Evolutionary conservation across 2,888 invertebrate genomes (phyloP).

Genomic region (Caenorhabditis macrosperma): DNA sequence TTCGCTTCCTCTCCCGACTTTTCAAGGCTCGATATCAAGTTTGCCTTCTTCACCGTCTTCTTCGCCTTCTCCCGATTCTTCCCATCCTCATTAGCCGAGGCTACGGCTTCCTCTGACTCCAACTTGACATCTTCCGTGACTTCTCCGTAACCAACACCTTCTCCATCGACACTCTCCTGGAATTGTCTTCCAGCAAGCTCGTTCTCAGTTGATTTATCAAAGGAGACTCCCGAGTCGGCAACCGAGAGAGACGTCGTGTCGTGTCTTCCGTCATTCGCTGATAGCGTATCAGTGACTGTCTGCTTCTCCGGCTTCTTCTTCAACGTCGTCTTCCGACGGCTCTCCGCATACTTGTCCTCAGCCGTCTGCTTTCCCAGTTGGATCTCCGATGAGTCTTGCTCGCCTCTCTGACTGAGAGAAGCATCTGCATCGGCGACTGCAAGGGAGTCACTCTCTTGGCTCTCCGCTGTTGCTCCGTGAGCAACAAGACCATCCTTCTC

Average conservation of each 20-base stretch:
- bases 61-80: neutral
- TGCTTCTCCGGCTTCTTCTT: conserved; percentile 43
- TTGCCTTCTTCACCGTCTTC: conserved; percentile 11
- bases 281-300: conserved; percentile 4
- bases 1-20: conserved; percentile 25
- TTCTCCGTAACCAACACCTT: neutral
- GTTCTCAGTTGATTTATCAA: conserved; percentile 52
- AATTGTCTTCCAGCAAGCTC: conserved; percentile 15
- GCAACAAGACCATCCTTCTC: neutral
- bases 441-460: conserved; percentile 2
- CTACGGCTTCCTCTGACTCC: conserved; percentile 2
- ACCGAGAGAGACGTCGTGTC: conserved; percentile 51
- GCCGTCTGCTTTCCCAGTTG: neutral
- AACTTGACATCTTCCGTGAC: neutral
- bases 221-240: conserved; percentile 54
- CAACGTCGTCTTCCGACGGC: conserved; percentile 29
- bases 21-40: conserved; percentile 41
- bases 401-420: neutral
- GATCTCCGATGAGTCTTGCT: neutral
- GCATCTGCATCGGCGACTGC: conserved; percentile 7
- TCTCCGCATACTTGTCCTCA: conserved; percentile 41
- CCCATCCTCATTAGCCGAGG: neutral
- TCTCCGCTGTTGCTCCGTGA: neutral
- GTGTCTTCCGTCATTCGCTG: conserved; percentile 15
- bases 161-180: conserved; percentile 4